Percentiles rank a stretch among this genome's conserved stretches.
phyloP scores from a whole-genome alignment of 2,797 vertebrate genomes.

The Sarcoramphus papa region DNA sequence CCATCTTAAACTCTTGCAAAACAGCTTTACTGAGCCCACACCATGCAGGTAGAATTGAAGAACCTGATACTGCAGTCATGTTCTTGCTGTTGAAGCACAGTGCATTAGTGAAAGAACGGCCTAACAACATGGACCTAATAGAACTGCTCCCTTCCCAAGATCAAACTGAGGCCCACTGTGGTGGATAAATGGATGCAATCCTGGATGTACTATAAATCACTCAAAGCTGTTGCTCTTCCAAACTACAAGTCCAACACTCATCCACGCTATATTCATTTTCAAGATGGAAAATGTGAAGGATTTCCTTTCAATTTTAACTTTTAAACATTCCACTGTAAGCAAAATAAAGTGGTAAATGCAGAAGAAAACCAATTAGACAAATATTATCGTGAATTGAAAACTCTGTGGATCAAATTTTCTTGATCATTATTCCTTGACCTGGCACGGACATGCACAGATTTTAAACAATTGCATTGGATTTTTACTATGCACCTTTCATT shows the following conservation, averaged over 20 bases:
- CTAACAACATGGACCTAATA: neutral
- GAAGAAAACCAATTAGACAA: neutral
- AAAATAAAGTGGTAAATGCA: neutral
- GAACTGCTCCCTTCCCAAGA: neutral
- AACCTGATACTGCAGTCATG: no score
- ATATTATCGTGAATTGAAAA: neutral
- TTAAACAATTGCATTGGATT: neutral
- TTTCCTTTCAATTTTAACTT: neutral
- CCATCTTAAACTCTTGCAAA: neutral
- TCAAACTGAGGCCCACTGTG: neutral
- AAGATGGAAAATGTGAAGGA: neutral
- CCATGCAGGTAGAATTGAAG: neutral
- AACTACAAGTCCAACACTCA: neutral
- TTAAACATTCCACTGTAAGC: neutral
- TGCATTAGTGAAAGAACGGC: fast-evolving
- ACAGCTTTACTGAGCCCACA: neutral
- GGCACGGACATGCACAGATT: neutral
- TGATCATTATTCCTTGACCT: neutral
- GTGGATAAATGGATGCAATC: neutral
- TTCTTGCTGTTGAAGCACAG: neutral
- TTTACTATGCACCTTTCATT: neutral
- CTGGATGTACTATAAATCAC: neutral
- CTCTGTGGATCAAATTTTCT: neutral
- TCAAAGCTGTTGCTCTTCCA: neutral
- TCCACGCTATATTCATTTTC: neutral